A percentile compares a stretch with the other conserved stretches of the same genome.
Evolutionary conservation across 1,140 invertebrate genomes (phyloP).

Genomic region (Pseudobourletiella spinata): DNA sequence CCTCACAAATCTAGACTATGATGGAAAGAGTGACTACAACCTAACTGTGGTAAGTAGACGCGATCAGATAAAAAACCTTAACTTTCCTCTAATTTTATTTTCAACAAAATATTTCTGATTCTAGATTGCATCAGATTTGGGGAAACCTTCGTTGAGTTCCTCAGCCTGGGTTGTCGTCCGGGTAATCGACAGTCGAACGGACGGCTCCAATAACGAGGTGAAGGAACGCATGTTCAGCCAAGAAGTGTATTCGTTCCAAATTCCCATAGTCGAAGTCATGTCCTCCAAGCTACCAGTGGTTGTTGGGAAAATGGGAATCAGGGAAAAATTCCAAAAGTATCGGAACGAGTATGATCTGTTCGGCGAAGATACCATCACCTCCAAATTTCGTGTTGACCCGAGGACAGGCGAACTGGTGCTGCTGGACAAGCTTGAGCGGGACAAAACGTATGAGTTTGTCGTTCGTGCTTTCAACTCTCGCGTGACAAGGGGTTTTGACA

Average conservation of each 20-base stretch:
- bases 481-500: slow-evolving; percentile 26
- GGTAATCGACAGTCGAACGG: slow-evolving; percentile 56
- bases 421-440: slow-evolving; percentile 54
- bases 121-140: slow-evolving; percentile 60
- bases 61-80: too few relatives aligned
- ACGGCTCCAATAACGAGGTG: slow-evolving; percentile 42
- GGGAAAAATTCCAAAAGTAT: slow-evolving; percentile 48
- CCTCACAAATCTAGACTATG: slow-evolving; percentile 61
- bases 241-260: slow-evolving; percentile 36
- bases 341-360: slow-evolving; percentile 46
- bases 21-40: slow-evolving; percentile 55
- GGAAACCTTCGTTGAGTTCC: slow-evolving; percentile 66
- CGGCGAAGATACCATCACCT: slow-evolving; percentile 41
- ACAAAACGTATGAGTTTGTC: slow-evolving; percentile 54
- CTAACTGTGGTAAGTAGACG: slow-evolving; percentile 56
- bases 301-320: slow-evolving; percentile 59
- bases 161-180: slow-evolving; percentile 56
- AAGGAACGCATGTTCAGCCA: slow-evolving; percentile 29
- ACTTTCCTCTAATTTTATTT: not conserved
- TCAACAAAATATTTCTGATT: slow-evolving; percentile 3
- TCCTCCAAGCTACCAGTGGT: slow-evolving; percentile 53
- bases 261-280: slow-evolving; percentile 52
- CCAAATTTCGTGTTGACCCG: slow-evolving; percentile 58
- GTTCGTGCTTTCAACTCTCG: slow-evolving; percentile 46
- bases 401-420: slow-evolving; percentile 62